These are phyloP conservation scores for Megaustenia siamemsis DNA, from an alignment of 2,888 invertebrate genomes.

Conservation along the genomic window DNA sequence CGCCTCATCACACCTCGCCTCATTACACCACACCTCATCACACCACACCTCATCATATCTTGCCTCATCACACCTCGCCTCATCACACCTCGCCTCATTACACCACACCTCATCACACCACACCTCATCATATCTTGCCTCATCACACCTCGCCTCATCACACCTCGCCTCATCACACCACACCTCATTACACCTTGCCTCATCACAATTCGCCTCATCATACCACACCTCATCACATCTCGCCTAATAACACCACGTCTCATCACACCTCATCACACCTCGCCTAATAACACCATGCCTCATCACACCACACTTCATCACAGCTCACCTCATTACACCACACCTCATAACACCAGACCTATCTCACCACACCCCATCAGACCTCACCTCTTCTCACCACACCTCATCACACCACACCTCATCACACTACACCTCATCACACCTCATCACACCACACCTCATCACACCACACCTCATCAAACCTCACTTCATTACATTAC, in stretches of 20 bases:
- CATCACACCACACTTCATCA: not conserved
- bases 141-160: not conserved
- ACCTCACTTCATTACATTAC: too few species aligned
- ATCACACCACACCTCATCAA: not conserved
- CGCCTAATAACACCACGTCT: not conserved
- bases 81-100: not conserved
- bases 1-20: not conserved
- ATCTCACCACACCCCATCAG: not conserved
- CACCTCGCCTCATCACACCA: not conserved
- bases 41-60: not conserved
- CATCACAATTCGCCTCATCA: not conserved
- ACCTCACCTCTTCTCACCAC: not conserved
- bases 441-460: not conserved
- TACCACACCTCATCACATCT: not conserved
- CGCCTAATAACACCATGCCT: not conserved
- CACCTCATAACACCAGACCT: not conserved
- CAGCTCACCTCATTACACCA: not conserved
- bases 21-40: not conserved
- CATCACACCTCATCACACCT: not conserved
- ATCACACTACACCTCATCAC: not conserved
- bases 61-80: slow-evolving; percentile 13
- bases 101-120: not conserved
- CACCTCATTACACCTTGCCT: not conserved
- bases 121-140: not conserved
- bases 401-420: not conserved